phyloP scores from a whole-genome alignment of 2,797 vertebrate genomes.

The Nasua narica region DNA sequence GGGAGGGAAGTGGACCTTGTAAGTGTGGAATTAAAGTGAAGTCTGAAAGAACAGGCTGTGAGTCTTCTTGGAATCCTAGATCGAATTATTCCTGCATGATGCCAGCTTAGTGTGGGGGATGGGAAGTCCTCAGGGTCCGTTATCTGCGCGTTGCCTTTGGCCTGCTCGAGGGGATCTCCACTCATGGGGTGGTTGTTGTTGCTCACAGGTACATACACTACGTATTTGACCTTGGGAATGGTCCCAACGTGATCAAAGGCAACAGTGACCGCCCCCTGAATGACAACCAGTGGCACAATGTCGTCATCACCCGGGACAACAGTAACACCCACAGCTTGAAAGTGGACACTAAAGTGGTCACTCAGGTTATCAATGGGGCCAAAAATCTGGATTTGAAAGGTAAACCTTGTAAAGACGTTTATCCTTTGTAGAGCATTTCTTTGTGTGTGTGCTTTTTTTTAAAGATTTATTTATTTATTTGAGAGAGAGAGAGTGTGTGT shows the following conservation, averaged over 20 bases:
- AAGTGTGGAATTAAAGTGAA: not conserved
- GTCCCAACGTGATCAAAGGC: slow-evolving; percentile 97
- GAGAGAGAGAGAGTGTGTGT: too few relatives aligned
- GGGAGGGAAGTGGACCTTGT: not conserved
- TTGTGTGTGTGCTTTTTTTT: not conserved
- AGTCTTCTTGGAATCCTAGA: not conserved
- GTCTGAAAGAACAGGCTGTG: not conserved
- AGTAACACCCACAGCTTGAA: slow-evolving; percentile 97
- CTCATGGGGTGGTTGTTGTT: rapidly evolving
- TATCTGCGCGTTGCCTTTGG: not conserved
- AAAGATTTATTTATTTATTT: not conserved
- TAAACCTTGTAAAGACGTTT: not conserved
- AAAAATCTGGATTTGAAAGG: slow-evolving; percentile 95
- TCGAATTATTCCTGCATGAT: not conserved
- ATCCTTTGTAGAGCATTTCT: not conserved
- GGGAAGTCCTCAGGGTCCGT: rapidly evolving
- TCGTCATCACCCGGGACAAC: slow-evolving; percentile 97
- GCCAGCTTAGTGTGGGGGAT: not conserved
- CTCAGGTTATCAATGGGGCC: slow-evolving; percentile 97
- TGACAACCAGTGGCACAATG: slow-evolving; percentile 99
- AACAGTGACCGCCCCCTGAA: slow-evolving; percentile 95
- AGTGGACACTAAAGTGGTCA: slow-evolving; percentile 93
- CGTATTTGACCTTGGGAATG: slow-evolving; percentile 97
- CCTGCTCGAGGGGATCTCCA: not conserved
- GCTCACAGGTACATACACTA: slow-evolving; percentile 95